Evolutionary conservation across 2,888 invertebrate genomes (phyloP).

Genomic region (Empis livida): DNA sequence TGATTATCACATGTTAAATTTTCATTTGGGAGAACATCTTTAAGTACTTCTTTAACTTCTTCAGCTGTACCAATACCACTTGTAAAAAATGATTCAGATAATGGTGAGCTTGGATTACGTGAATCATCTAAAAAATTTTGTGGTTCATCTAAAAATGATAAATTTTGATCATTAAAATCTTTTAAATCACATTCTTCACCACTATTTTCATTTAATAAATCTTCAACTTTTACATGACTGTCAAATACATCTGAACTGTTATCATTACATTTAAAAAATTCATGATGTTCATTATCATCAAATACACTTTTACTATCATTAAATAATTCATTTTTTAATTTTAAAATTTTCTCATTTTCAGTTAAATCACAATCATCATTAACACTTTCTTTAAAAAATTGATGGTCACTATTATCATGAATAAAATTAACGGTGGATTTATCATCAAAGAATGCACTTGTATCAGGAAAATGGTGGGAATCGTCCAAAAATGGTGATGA

Average conservation of each 20-base stretch:
- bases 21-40: conserved; percentile 72
- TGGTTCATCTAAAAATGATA: conserved; percentile 35
- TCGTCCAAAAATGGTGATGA: conserved; percentile 36
- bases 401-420: conserved; percentile 19
- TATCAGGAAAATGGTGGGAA: conserved; percentile 29
- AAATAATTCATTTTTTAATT: conserved; percentile 24
- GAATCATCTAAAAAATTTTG: conserved; percentile 43
- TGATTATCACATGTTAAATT: conserved; percentile 38
- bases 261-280: conserved; percentile 14
- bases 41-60: conserved; percentile 74
- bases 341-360: conserved; percentile 33
- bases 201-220: conserved; percentile 27
- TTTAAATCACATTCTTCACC: conserved; percentile 29
- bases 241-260: conserved; percentile 21
- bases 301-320: conserved; percentile 24
- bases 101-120: conserved; percentile 64
- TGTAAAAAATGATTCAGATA: conserved; percentile 73
- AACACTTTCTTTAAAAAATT: conserved; percentile 24
- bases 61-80: conserved; percentile 72
- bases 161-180: conserved; percentile 34
- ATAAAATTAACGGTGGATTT: conserved; percentile 26
- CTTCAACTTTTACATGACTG: conserved; percentile 28
- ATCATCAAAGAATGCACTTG: conserved; percentile 32
- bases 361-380: conserved; percentile 17
- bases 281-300: conserved; percentile 22